Evolutionary conservation across 2,888 invertebrate genomes (phyloP).

Genomic region (Chaetoderma sp.): DNA sequence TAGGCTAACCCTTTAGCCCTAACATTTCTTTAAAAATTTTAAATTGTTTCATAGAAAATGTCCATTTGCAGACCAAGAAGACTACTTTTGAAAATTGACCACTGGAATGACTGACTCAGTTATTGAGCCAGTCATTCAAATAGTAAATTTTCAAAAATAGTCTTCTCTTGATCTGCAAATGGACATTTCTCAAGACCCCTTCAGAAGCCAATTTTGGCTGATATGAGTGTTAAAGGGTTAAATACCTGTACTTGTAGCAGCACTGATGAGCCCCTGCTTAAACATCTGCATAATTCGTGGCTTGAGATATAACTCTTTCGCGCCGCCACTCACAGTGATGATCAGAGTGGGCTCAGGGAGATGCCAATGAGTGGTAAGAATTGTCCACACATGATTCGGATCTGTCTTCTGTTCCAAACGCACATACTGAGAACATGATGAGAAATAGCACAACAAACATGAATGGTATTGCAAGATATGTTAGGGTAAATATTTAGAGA

Average conservation of each 20-base stretch:
- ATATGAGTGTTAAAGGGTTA: too few species aligned
- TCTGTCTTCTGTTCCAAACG: constrained; percentile 49
- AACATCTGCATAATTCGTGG: constrained; percentile 51
- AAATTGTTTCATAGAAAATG: too few species aligned
- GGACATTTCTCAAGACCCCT: too few species aligned
- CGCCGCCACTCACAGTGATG: constrained; percentile 69
- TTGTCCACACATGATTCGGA: constrained; percentile 51
- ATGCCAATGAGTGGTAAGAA: constrained; percentile 61
- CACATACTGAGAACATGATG: constrained; percentile 53
- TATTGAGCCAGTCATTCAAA: too few species aligned
- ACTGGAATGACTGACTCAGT: too few species aligned
- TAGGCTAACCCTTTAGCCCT: too few species aligned
- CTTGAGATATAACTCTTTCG: constrained; percentile 65
- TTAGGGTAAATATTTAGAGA: background rate
- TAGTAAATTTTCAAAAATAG: too few species aligned
- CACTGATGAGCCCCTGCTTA: constrained; percentile 65
- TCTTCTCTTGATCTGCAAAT: too few species aligned
- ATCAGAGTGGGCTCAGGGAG: constrained; percentile 63
- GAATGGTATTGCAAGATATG: background rate
- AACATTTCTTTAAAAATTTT: too few species aligned
- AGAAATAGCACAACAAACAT: background rate
- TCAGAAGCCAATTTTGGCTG: too few species aligned
- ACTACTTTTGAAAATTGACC: too few species aligned
- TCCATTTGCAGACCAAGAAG: too few species aligned
- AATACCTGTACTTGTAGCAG: constrained; percentile 66